Conservation (phyloP, 2,113 vertebrate species). For the Bubalus kerabau region DNA sequence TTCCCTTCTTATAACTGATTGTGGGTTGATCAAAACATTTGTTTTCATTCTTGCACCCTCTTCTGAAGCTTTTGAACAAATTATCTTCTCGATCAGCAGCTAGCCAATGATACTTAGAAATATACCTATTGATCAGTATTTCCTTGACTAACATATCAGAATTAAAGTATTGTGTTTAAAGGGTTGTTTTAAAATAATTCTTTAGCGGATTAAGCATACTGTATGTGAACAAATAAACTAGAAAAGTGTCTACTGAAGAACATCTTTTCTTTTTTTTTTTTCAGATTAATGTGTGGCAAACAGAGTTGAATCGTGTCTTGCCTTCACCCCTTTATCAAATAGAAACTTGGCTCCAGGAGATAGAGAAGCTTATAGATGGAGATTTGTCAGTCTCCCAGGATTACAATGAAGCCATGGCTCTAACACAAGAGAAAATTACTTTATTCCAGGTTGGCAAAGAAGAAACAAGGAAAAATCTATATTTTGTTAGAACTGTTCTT, state of each 20-base stretch:
- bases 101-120: background rate
- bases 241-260: background rate
- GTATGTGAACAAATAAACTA: background rate
- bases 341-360: slow-evolving; percentile 87
- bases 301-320: slow-evolving; percentile 83
- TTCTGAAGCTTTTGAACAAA: background rate
- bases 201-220: background rate
- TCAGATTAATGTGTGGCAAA: slow-evolving; percentile 87
- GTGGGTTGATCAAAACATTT: background rate
- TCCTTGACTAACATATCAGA: background rate
- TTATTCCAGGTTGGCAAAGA: slow-evolving; percentile 85
- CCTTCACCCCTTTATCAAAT: slow-evolving; percentile 83
- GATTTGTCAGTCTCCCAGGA: slow-evolving; percentile 80
- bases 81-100: background rate
- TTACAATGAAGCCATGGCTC: slow-evolving; percentile 78
- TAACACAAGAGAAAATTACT: slow-evolving; percentile 82
- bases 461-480: background rate
- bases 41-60: background rate
- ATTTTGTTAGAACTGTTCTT: background rate
- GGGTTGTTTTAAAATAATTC: background rate
- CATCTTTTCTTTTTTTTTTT: background rate
- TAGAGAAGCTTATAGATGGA: slow-evolving; percentile 81
- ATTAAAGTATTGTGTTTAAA: background rate
- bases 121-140: background rate
- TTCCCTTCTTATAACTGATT: background rate